Conservation (phyloP, 2,888 invertebrate genomes). For the Lutraria lutraria region DNA sequence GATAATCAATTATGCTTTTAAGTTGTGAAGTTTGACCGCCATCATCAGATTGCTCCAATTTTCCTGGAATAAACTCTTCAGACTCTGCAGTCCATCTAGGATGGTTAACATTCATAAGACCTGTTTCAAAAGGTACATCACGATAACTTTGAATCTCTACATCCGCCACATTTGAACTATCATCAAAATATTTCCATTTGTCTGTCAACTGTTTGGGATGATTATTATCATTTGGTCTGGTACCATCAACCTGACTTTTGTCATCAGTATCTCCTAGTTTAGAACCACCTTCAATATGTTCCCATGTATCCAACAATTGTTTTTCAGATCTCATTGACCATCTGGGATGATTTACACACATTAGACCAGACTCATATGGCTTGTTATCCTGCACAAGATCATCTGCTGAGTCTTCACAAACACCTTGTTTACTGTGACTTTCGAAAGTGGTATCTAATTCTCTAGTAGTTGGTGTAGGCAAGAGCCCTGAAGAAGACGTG, state of each 20-base stretch:
- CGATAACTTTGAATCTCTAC: not conserved
- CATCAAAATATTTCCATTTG: not conserved
- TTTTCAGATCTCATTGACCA: not conserved
- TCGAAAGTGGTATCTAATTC: not conserved
- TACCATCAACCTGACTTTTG: not conserved
- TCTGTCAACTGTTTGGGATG: not conserved
- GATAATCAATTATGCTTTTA: not conserved
- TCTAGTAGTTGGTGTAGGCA: slow-evolving; percentile 1
- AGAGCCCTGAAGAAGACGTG: not conserved
- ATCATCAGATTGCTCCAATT: not conserved
- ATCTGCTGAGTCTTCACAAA: not conserved
- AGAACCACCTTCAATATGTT: not conserved
- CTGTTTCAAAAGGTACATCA: slow-evolving; percentile 16
- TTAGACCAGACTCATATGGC: not conserved
- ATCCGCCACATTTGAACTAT: not conserved
- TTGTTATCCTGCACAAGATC: not conserved
- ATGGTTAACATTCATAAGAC: slow-evolving; percentile 8
- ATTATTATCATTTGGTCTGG: not conserved
- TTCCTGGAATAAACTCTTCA: not conserved
- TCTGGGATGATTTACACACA: not conserved
- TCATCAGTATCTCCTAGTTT: not conserved
- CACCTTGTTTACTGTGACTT: not conserved
- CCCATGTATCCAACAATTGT: not conserved
- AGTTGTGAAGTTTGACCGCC: not conserved
- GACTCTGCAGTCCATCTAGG: not conserved